Evolutionary conservation across 2,113 vertebrate species (phyloP).

Genomic region (Labeo rohita): DNA sequence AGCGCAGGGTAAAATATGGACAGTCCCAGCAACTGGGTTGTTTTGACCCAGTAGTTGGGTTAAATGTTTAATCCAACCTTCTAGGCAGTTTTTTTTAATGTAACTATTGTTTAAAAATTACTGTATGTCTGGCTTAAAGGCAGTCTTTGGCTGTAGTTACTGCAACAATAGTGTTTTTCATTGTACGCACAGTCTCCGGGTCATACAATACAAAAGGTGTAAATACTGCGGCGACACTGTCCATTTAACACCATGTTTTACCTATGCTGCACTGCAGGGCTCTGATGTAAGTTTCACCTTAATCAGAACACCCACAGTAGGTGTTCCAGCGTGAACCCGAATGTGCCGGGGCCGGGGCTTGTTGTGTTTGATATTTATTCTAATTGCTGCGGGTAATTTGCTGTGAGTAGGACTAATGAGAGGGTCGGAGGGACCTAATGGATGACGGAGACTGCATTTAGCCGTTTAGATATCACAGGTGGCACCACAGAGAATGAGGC

Average conservation of each 20-base stretch:
- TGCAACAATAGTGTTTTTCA: not conserved
- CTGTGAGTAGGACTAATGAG: constrained; percentile 79
- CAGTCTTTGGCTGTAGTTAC: not conserved
- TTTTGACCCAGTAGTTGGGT: too few relatives aligned
- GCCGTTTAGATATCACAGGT: constrained; percentile 75
- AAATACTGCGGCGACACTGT: constrained; percentile 24
- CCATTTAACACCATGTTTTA: constrained; percentile 37
- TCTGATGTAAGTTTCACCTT: constrained; percentile 33
- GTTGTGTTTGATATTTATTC: constrained; percentile 76
- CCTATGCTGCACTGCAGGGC: not conserved
- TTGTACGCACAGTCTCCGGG: not conserved
- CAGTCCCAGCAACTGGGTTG: too few relatives aligned
- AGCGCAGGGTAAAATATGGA: too few relatives aligned
- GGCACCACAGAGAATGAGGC: constrained; percentile 59
- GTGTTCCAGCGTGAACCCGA: constrained; percentile 20
- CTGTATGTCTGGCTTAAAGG: too few relatives aligned
- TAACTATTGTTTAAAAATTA: too few relatives aligned
- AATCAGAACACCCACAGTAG: constrained; percentile 54
- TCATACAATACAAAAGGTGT: not conserved
- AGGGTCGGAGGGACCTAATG: constrained; percentile 78
- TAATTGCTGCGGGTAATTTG: constrained; percentile 82
- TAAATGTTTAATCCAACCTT: too few relatives aligned
- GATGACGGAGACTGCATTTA: constrained; percentile 79
- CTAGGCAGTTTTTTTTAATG: too few relatives aligned
- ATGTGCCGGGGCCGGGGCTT: constrained; percentile 71